These are phyloP conservation scores for Parasteatoda tepidariorum DNA, from an alignment of 1,140 invertebrate genomes.

Conservation along the genomic window DNA sequence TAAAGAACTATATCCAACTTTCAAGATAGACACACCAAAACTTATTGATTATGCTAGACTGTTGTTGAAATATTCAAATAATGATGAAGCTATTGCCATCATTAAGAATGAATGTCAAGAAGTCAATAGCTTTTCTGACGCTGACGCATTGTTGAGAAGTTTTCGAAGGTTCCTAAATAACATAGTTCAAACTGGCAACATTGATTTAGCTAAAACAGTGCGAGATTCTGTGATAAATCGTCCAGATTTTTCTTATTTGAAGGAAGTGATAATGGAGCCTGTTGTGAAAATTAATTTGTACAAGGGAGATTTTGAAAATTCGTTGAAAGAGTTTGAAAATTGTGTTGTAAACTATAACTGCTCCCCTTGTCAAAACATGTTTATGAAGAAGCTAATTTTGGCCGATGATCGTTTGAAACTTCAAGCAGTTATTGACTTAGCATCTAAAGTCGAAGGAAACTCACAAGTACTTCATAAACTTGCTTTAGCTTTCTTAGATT, in stretches of 20 bases:
- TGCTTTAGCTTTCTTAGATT: neutral
- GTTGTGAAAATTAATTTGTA: neutral
- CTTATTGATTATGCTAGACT: neutral
- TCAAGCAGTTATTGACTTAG: neutral
- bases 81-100: too few species aligned
- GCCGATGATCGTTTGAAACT: neutral
- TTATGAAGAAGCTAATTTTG: neutral
- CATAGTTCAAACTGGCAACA: neutral
- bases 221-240: neutral
- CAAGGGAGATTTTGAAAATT: neutral
- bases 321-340: neutral
- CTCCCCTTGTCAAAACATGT: neutral
- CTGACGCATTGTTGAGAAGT: neutral
- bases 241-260: neutral
- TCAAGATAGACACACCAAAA: neutral
- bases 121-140: neutral
- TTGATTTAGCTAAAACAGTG: neutral
- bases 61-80: neutral
- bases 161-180: neutral
- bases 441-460: neutral
- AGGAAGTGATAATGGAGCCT: neutral
- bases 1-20: neutral
- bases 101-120: too few species aligned
- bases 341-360: neutral
- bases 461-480: neutral